phyloP scores from a whole-genome alignment of 2,797 vertebrate genomes.

The Catostomus latipinnis region DNA sequence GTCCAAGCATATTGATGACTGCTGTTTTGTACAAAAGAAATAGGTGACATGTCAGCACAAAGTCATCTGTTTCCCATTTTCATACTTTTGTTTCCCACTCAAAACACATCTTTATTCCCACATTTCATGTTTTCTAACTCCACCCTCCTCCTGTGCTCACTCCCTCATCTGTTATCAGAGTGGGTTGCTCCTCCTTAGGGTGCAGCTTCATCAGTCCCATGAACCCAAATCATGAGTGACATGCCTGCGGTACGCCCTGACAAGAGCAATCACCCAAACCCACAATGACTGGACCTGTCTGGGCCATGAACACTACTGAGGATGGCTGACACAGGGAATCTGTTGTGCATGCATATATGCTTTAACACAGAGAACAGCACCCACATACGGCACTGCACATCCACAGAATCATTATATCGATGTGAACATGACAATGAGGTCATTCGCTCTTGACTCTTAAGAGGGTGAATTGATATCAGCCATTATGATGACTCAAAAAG shows the following conservation, averaged over 20 bases:
- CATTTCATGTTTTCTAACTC: neutral
- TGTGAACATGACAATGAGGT: conserved; percentile 23
- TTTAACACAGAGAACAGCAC: conserved; percentile 55
- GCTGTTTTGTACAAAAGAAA: neutral
- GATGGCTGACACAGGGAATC: conserved; percentile 37
- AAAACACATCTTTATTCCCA: neutral
- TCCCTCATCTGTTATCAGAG: conserved; percentile 3
- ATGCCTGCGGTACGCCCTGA: conserved; percentile 66
- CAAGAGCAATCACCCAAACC: conserved; percentile 48
- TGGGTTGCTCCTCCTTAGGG: conserved; percentile 63
- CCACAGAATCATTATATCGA: neutral
- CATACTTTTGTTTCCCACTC: neutral
- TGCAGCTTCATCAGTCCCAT: conserved; percentile 71
- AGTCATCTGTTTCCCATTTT: conserved; percentile 12
- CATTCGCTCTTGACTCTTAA: conserved; percentile 3
- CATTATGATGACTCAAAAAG: neutral
- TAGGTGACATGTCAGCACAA: conserved; percentile 4
- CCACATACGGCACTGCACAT: conserved; percentile 36
- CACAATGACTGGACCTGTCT: conserved; percentile 32
- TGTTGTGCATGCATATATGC: conserved; percentile 21
- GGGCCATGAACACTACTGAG: conserved; percentile 47
- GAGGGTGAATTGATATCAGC: neutral
- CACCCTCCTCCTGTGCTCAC: neutral
- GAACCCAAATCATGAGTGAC: conserved; percentile 65
- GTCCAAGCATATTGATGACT: conserved; percentile 12